phyloP scores from a whole-genome alignment of 1,140 invertebrate genomes.

The Tetragonula clypearis region DNA sequence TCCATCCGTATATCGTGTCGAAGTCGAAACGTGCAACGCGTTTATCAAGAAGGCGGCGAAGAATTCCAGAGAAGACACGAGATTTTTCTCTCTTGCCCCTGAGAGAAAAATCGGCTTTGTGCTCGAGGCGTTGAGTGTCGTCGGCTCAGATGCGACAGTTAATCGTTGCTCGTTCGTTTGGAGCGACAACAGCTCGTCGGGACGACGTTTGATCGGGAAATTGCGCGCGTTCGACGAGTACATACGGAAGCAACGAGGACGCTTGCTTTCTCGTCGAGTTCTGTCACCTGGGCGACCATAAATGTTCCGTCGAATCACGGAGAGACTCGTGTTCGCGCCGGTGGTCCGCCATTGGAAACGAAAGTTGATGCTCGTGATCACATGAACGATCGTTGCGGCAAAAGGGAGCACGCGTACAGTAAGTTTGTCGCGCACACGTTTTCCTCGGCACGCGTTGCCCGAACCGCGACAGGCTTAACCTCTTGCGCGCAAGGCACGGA shows the following conservation, averaged over 20 bases:
- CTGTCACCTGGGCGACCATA: conserved; percentile 64
- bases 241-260: neutral
- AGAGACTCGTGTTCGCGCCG: conserved; percentile 69
- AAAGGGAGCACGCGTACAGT: conserved; percentile 54
- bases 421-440: conserved; percentile 49
- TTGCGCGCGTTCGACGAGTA: neutral
- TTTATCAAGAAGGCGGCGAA: neutral
- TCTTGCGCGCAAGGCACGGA: no score
- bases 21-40: neutral
- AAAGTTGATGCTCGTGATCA: conserved; percentile 80
- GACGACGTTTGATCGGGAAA: neutral
- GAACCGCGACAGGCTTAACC: no score
- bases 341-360: conserved; percentile 76
- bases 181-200: neutral
- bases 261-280: conserved; percentile 13
- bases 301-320: conserved; percentile 77
- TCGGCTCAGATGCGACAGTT: neutral
- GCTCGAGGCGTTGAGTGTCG: no score
- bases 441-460: neutral
- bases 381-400: conserved; percentile 68
- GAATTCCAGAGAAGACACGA: no score
- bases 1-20: neutral
- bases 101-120: no score
- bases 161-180: neutral
- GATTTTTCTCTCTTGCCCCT: no score